Percentiles rank a stretch among this genome's conserved stretches.
phyloP scores from a whole-genome alignment of 2,797 vertebrate genomes.

The Lagorchestes hirsutus region DNA sequence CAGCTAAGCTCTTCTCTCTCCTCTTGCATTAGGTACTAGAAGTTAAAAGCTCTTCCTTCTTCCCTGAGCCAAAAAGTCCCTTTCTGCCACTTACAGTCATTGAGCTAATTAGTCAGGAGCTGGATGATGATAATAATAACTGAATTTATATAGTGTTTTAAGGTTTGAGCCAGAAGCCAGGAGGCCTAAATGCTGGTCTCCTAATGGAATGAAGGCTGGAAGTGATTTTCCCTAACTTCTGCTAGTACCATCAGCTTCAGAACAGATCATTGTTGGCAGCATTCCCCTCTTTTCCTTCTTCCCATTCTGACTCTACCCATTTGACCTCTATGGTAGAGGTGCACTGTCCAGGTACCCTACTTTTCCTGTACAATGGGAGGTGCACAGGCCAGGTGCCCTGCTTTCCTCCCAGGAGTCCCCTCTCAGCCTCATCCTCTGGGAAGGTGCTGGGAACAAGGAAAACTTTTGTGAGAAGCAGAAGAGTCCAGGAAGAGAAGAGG shows the following conservation, averaged over 20 bases:
- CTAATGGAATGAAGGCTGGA: background rate
- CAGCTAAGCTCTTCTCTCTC: background rate
- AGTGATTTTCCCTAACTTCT: background rate
- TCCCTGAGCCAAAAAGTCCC: background rate
- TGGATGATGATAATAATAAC: background rate
- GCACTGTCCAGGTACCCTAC: background rate
- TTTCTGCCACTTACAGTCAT: background rate
- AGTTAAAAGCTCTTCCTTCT: background rate
- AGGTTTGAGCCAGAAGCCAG: background rate
- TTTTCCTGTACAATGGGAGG: slow-evolving; percentile 10
- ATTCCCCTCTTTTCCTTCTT: background rate
- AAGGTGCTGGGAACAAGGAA: background rate
- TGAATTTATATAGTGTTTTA: background rate
- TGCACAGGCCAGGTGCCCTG: slow-evolving; percentile 26
- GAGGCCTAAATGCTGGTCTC: background rate
- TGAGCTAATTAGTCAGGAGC: background rate
- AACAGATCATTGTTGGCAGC: background rate
- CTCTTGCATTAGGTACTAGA: background rate
- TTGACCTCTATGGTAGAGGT: background rate
- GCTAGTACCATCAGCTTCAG: background rate
- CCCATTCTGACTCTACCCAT: background rate
- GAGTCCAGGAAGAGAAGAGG: background rate
- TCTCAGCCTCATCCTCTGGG: slow-evolving; percentile 13
- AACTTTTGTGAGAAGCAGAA: background rate
- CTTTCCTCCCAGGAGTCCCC: slow-evolving; percentile 11